Conservation (phyloP, 2,888 invertebrate species). For the Melolontha melolontha region DNA sequence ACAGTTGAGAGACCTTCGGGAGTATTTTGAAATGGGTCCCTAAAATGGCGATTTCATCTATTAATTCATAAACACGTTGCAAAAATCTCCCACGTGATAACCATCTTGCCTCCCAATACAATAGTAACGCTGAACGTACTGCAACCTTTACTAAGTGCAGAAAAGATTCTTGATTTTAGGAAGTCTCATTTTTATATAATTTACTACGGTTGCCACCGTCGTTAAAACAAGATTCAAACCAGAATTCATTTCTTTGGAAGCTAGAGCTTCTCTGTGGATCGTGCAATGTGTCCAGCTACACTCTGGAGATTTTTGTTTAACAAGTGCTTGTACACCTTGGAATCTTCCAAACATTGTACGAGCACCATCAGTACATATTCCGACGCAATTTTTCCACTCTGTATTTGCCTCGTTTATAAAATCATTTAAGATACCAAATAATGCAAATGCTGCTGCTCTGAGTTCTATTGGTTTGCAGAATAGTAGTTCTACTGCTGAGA, state of each 20-base stretch:
- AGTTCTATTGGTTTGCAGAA: too few species aligned
- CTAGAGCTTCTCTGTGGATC: too few species aligned
- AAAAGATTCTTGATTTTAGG: too few species aligned
- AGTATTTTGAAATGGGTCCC: too few species aligned
- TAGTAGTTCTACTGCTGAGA: slow-evolving; percentile 42
- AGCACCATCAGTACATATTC: slow-evolving; percentile 38
- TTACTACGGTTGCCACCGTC: too few species aligned
- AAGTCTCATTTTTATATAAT: too few species aligned
- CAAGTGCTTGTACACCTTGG: slow-evolving; percentile 25
- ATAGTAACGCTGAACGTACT: background rate
- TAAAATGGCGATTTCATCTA: too few species aligned
- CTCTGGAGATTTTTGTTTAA: slow-evolving; percentile 18
- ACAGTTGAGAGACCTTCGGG: too few species aligned
- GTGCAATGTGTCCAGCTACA: slow-evolving; percentile 22
- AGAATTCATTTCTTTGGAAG: background rate
- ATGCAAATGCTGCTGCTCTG: slow-evolving; percentile 35
- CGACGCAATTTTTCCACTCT: slow-evolving; percentile 38
- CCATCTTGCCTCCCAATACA: background rate
- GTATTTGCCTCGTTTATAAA: slow-evolving; percentile 23
- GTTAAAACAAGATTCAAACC: too few species aligned
- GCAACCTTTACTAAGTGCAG: too few species aligned
- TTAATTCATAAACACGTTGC: too few species aligned
- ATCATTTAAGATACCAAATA: slow-evolving; percentile 30
- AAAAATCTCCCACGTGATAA: background rate
- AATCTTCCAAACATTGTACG: too few species aligned